Conservation (phyloP, 2,113 vertebrate species). For the Nansenia antarctica region DNA sequence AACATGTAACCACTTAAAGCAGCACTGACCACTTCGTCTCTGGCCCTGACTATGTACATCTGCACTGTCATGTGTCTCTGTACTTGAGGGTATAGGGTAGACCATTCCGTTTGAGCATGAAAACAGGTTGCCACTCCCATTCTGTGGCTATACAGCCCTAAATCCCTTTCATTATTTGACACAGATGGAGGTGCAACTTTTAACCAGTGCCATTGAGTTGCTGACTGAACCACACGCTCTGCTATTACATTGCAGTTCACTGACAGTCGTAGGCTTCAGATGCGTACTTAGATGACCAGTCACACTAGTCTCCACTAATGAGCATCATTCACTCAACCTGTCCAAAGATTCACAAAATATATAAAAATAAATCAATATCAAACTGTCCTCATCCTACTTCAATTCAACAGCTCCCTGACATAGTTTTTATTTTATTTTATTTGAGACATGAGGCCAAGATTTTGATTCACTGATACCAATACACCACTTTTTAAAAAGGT, state of each 20-base stretch:
- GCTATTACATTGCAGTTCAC: constrained; percentile 52
- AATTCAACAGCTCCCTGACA: constrained; percentile 71
- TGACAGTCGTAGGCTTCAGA: constrained; percentile 48
- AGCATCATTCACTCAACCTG: constrained; percentile 80
- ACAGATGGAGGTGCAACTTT: constrained; percentile 69
- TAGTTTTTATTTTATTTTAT: constrained; percentile 64
- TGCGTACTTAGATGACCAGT: constrained; percentile 39
- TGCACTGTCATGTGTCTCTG: too few species aligned
- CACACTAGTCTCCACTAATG: constrained; percentile 37
- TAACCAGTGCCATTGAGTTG: constrained; percentile 51
- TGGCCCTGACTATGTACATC: constrained; percentile 50
- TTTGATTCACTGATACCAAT: constrained; percentile 60
- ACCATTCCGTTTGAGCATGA: constrained; percentile 48
- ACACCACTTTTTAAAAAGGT: constrained; percentile 70
- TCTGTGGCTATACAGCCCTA: constrained; percentile 64
- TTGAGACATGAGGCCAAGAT: constrained; percentile 59
- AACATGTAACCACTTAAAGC: constrained; percentile 8
- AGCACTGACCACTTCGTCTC: constrained; percentile 15
- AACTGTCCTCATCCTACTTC: constrained; percentile 61
- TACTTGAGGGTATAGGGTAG: constrained; percentile 44
- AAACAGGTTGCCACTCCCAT: constrained; percentile 50
- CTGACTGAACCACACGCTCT: constrained; percentile 43
- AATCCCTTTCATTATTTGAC: constrained; percentile 71
- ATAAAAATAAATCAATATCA: constrained; percentile 54
- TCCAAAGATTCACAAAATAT: constrained; percentile 79